These are phyloP conservation scores for Cyclophora punctaria DNA, from an alignment of 2,888 invertebrate genomes.

Conservation along the genomic window DNA sequence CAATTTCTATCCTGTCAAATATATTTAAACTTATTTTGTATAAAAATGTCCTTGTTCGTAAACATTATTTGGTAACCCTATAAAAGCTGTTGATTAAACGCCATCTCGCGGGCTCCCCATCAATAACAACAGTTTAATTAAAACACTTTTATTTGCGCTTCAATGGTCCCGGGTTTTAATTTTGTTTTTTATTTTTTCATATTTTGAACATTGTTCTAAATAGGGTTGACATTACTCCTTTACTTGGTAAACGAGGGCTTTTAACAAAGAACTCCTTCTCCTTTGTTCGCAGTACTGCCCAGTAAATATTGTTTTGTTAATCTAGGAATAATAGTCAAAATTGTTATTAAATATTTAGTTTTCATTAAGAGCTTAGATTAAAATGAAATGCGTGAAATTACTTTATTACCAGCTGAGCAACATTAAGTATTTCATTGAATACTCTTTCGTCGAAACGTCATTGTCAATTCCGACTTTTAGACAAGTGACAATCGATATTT, in stretches of 20 bases:
- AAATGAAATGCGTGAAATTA: no score
- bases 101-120: conserved; percentile 70
- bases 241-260: conserved; percentile 15
- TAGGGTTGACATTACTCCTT: conserved; percentile 36
- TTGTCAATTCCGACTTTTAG: no score
- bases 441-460: no score
- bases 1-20: no score
- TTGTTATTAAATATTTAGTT: no score
- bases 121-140: conserved; percentile 73
- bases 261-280: not conserved
- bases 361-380: no score
- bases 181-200: conserved; percentile 52
- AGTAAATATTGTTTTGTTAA: no score
- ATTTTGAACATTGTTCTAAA: conserved; percentile 51
- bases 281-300: no score
- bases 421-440: no score
- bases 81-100: conserved; percentile 65
- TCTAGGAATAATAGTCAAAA: no score
- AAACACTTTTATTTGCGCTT: conserved; percentile 67
- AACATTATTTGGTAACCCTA: conserved; percentile 8
- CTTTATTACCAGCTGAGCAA: no score
- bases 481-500: no score
- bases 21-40: not conserved
- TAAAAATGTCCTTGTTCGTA: conserved; percentile 1
- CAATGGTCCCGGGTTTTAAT: conserved; percentile 57